Percentiles rank a stretch among this genome's conserved stretches.
Conservation (phyloP, 2,113 vertebrate genomes). For the Uria aalge region DNA sequence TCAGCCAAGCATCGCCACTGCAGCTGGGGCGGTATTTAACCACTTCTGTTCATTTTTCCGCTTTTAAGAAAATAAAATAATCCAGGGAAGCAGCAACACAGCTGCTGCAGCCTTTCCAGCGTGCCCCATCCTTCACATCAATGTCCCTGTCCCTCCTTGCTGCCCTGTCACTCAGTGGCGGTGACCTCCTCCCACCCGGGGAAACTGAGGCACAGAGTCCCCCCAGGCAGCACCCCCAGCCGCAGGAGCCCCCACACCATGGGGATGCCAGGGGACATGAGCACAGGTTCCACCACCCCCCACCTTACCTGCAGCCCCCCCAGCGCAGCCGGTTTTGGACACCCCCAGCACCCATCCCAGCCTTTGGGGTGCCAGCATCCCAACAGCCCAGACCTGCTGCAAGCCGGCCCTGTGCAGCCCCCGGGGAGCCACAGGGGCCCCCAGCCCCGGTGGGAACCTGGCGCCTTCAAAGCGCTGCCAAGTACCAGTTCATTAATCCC, state of each 20-base stretch:
- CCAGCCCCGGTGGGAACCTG: not conserved
- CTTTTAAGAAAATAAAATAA: not conserved
- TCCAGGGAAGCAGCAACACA: not conserved
- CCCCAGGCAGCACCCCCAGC: not conserved
- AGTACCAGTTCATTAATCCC: constrained; percentile 35
- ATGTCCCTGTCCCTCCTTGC: not conserved
- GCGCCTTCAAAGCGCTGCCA: not conserved
- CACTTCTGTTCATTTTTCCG: not conserved
- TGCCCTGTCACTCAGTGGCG: fast-evolving
- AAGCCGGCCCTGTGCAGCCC: fast-evolving
- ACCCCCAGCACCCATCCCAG: not conserved
- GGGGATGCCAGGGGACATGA: not conserved
- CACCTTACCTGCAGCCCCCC: not conserved
- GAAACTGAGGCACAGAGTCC: not conserved
- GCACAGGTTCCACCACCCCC: not conserved
- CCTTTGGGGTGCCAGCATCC: not conserved
- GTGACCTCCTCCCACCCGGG: not conserved
- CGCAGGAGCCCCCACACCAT: not conserved
- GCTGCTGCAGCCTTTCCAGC: fast-evolving
- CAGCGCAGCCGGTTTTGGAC: not conserved
- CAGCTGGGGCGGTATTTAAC: not conserved
- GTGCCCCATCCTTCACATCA: fast-evolving
- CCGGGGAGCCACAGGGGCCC: fast-evolving
- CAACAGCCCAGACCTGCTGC: not conserved
- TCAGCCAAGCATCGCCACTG: not conserved